phyloP scores from a whole-genome alignment of 2,888 invertebrate genomes.

The Agonopterix subpropinquella region DNA sequence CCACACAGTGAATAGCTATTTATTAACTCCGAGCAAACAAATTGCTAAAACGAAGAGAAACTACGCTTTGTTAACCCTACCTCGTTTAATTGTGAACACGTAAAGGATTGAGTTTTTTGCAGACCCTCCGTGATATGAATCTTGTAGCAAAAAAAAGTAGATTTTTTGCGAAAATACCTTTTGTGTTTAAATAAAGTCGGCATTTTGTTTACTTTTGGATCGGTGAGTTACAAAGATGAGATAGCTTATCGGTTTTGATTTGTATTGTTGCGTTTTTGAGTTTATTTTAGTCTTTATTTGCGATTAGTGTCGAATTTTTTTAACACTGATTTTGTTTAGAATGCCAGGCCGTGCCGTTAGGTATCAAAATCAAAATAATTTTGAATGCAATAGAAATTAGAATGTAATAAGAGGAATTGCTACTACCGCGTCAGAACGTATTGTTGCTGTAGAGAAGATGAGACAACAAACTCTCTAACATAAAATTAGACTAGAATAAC shows the following conservation, averaged over 20 bases:
- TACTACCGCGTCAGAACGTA: too few relatives aligned
- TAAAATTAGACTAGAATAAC: too few relatives aligned
- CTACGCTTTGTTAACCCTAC: constrained; percentile 6
- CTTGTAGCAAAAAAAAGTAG: constrained; percentile 4
- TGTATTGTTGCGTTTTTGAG: neutral
- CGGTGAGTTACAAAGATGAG: constrained; percentile 1
- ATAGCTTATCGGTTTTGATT: constrained; percentile 1
- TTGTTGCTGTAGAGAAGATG: too few relatives aligned
- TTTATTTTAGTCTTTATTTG: too few relatives aligned
- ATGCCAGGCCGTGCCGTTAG: too few relatives aligned
- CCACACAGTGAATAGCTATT: neutral
- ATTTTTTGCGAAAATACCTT: constrained; percentile 8
- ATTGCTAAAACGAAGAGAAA: constrained; percentile 2
- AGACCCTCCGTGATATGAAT: constrained; percentile 21
- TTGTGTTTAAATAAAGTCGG: neutral
- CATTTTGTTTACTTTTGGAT: constrained; percentile 8
- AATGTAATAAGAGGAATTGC: too few relatives aligned
- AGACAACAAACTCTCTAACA: too few relatives aligned
- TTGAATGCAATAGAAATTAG: too few relatives aligned
- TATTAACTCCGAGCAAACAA: neutral
- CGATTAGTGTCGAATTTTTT: too few relatives aligned
- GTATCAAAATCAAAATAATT: too few relatives aligned
- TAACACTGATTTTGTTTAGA: too few relatives aligned
- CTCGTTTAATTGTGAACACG: constrained; percentile 16
- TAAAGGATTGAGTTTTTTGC: constrained; percentile 32